A percentile compares a stretch with the other conserved stretches of the same genome.
phyloP scores from a whole-genome alignment of 2,888 invertebrate genomes.

The Dioctria rufipes region DNA sequence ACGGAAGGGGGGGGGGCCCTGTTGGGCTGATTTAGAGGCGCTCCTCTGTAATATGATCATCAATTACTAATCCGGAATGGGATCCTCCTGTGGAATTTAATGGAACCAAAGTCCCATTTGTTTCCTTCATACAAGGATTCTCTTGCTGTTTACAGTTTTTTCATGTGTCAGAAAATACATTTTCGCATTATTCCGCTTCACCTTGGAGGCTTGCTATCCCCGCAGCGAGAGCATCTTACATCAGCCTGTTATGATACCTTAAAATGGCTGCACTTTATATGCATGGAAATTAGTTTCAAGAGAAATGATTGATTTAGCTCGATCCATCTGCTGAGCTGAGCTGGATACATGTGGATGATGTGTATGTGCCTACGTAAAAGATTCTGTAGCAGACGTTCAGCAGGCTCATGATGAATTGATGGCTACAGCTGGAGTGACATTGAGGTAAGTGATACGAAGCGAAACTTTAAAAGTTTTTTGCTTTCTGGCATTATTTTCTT shows the following conservation, averaged over 20 bases:
- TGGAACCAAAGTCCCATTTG: constrained; percentile 20
- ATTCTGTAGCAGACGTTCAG: neutral
- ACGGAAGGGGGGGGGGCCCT: neutral
- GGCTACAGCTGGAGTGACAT: neutral
- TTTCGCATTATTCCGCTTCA: constrained; percentile 15
- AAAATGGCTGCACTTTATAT: constrained; percentile 39
- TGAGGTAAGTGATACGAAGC: no score
- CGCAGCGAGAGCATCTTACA: constrained; percentile 27
- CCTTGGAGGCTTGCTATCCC: constrained; percentile 6
- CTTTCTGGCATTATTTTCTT: no score
- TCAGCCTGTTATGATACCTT: constrained; percentile 36
- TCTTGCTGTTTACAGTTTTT: constrained; percentile 19
- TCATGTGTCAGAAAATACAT: constrained; percentile 3
- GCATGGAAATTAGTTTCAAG: constrained; percentile 46
- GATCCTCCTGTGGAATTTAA: constrained; percentile 5
- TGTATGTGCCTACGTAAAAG: neutral
- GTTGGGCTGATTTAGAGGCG: constrained; percentile 6
- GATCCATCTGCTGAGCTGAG: constrained; percentile 17
- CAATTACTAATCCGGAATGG: constrained; percentile 20
- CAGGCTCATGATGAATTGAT: constrained; percentile 10
- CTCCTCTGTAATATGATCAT: constrained; percentile 23
- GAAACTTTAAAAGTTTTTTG: no score
- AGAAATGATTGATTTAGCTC: constrained; percentile 43
- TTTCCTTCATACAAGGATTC: neutral
- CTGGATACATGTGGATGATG: constrained; percentile 31